Base-by-base conservation (phyloP, 2,888 invertebrate genomes). In the Callimorpha dominula region DNA sequence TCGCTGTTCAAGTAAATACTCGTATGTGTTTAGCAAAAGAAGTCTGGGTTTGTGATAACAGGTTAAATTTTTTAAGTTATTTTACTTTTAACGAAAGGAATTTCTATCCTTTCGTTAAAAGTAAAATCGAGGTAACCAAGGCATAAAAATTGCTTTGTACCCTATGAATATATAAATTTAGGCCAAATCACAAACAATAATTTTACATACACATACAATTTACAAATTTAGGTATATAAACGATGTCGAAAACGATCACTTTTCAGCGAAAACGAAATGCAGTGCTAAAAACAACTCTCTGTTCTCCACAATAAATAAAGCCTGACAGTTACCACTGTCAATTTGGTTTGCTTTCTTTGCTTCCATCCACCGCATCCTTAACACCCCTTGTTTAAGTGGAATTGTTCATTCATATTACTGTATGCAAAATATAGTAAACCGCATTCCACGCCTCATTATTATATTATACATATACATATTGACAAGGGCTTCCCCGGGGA, bases 401-500 rank as follows among this genome's bases (percentile, higher is more conserved):
- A 57, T 20, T 57, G 31, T 60, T 60, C 4, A 60, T 31, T 60
- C 57, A 60, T 20, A 31, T 20, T 57, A 60, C 31, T 31, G 14
- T 12, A 60, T 60, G 14, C 31, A 46, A 20, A 65, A 49, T 20
- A 65, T 15, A 20, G 20, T 65, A 15, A 20, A 65, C 65, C 20
- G 17, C 11, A 50, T 17, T 15, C 20, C 46, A 49, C 50, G 43
- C 5, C 40, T 60, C 63, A 65, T 54, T 72, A 64, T 43, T 20
- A 31, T 43, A 68, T 31, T 70, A 17, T 7, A 43, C 4, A 68
- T 73, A 66, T 9, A 46, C 43, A 46, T 74, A 76, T 75, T 65
- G 72, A 74, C 68, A 49, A 71, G 57, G 70, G 31, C 52, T n/a
- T 71, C 77, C 75, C 71, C 9, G 9, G 75, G 69, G 82, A 78